Evolutionary conservation across 2,888 invertebrate genomes (phyloP).

Genomic region (Sialis lutaria): DNA sequence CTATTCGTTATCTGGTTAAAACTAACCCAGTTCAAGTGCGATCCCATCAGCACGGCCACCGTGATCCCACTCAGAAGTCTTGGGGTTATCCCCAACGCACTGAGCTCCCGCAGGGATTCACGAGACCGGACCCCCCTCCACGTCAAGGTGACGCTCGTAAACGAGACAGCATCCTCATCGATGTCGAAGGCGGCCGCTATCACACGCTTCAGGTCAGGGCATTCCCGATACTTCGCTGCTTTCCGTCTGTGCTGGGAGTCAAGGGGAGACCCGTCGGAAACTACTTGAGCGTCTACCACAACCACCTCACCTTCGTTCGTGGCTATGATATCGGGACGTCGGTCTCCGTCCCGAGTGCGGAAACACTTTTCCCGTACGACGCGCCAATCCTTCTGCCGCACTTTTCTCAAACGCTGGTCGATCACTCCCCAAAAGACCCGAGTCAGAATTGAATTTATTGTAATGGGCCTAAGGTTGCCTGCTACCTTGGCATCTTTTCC

Average conservation of each 20-base stretch:
- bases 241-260: conserved; percentile 14
- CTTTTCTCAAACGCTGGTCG: too few species aligned
- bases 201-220: background rate
- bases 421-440: too few species aligned
- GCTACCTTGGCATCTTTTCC: too few species aligned
- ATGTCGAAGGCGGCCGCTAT: conserved; percentile 2
- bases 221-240: conserved; percentile 11
- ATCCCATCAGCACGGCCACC: too few species aligned
- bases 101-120: too few species aligned
- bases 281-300: conserved; percentile 19
- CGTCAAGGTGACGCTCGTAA: conserved; percentile 7
- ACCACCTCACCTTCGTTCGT: conserved; percentile 10
- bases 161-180: background rate
- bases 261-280: conserved; percentile 15
- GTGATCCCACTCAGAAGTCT: too few species aligned
- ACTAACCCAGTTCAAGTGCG: too few species aligned
- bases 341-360: conserved; percentile 13
- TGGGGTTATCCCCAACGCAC: too few species aligned
- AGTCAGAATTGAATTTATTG: too few species aligned
- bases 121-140: conserved; percentile 3
- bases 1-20: too few species aligned
- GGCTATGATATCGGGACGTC: conserved; percentile 5
- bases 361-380: conserved; percentile 13
- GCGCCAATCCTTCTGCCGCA: conserved; percentile 13
- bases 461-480: too few species aligned